Evolutionary conservation across 1,140 invertebrate species (phyloP), one percentile per base, ranked within the genome.

Genomic region (Hirudo medicinalis): DNA sequence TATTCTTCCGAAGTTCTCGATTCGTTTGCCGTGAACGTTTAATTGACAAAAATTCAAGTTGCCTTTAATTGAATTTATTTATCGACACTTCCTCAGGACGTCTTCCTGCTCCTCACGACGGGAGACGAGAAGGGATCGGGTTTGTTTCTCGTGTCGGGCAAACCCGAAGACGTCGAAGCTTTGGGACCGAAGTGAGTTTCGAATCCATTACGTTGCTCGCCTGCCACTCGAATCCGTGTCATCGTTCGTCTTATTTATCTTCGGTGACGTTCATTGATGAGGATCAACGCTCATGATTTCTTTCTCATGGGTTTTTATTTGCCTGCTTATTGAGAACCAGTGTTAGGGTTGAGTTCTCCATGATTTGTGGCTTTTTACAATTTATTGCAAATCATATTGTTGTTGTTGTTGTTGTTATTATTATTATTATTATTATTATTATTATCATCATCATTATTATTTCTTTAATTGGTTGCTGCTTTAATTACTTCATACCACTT

Each of bases 91-190:
- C 43, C 43, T 49, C 43, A 49, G 75, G 81, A 82, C 49, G 75
- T 87, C 57, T 83, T 89, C 71, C 79, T 88, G 57, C 86, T 90
- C 70, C 73, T 90, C 57, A 87, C 85, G 9, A 85, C 87, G 15
- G 88, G 88, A 27, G 89, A 90, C 75, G 86, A 87, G 3, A 87
- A 87, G 76, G 86, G 84, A 57, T 79, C 83, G 6, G 88, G 87
- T 53, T 75, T 79, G 74, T 85, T 90, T 76, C 80, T 89, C 2
- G 79, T 89, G 5, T 84, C 86, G 77, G 87, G 87, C 8, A 72
- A 81, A 67, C 77, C 83, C 22, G 76, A 80, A 15, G 69, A 78
- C n/a, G 78, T 87, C n/a, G 27, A 76, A 36, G 74, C 81, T 71
- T 74, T 87, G 13, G 84, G 85, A 40, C 81, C 82, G 2, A 82